Percentiles rank a stretch among this genome's conserved stretches.
Conservation (phyloP, 2,797 vertebrate genomes). For the Anguilla marmorata region DNA sequence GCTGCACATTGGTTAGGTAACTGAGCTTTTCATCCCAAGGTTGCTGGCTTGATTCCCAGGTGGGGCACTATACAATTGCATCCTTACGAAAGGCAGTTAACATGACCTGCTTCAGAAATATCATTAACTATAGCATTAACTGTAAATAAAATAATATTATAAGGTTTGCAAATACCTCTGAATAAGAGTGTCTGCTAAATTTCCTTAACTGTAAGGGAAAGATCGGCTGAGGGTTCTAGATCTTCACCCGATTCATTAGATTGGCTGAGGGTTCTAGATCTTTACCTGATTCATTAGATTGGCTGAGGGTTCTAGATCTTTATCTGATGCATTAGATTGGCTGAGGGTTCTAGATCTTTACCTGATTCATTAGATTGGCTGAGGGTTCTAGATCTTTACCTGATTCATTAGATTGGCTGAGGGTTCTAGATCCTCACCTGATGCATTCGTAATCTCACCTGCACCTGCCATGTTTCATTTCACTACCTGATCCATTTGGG, state of each 20-base stretch:
- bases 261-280: background rate
- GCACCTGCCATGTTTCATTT: background rate
- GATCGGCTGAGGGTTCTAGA: too few relatives aligned
- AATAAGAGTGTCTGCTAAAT: background rate
- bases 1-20: background rate
- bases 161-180: background rate
- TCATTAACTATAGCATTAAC: background rate
- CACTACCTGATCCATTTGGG: conserved; percentile 1
- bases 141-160: background rate
- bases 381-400: too few relatives aligned
- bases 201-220: background rate
- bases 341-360: background rate
- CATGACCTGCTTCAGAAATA: background rate
- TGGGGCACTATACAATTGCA: background rate
- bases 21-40: background rate
- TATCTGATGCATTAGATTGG: background rate
- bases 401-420: background rate
- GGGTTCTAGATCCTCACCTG: background rate
- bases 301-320: too few relatives aligned
- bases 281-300: conserved; percentile 36
- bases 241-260: too few relatives aligned
- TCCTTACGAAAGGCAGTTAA: background rate
- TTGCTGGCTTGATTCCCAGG: background rate
- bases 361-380: conserved; percentile 30
- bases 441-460: conserved; percentile 47